Evolutionary conservation across 2,113 vertebrate species (phyloP).

Genomic region (Nannospalax galili): DNA sequence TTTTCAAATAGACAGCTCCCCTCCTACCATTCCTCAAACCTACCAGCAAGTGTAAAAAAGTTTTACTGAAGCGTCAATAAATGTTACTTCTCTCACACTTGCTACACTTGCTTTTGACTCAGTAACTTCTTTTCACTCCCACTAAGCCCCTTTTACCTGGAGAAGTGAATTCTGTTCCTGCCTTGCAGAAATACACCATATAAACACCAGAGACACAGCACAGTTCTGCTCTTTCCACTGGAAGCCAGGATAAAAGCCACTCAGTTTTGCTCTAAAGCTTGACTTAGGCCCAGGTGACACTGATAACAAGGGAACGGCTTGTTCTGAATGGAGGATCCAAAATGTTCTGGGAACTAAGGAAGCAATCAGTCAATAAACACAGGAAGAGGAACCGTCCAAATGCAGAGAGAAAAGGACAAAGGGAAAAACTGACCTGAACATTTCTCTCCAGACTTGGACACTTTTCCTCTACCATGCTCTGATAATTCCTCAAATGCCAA

Average conservation of each 20-base stretch:
- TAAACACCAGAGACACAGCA: not conserved
- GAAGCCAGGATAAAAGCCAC: not conserved
- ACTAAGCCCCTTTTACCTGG: not conserved
- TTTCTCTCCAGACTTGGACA: constrained; percentile 56
- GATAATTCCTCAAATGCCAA: constrained; percentile 32
- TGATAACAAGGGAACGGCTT: constrained; percentile 15
- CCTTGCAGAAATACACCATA: not conserved
- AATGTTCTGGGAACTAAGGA: constrained; percentile 61
- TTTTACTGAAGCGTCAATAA: constrained; percentile 22
- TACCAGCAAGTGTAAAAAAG: not conserved
- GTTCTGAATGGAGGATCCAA: constrained; percentile 59
- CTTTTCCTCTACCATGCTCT: constrained; percentile 6
- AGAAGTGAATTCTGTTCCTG: not conserved
- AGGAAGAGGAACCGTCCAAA: constrained; percentile 63
- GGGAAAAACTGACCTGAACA: not conserved
- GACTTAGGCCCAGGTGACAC: constrained; percentile 9
- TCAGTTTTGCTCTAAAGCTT: not conserved
- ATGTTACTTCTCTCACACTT: not conserved
- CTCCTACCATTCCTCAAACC: not conserved
- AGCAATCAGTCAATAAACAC: constrained; percentile 56
- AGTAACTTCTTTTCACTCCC: not conserved
- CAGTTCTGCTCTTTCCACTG: not conserved
- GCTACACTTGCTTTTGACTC: not conserved
- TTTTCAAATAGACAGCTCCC: not conserved
- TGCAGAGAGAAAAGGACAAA: not conserved